Percentiles rank a stretch among this genome's conserved stretches.
Conservation (phyloP, 2,888 invertebrate species). For the Chrysotoxum bicinctum region DNA sequence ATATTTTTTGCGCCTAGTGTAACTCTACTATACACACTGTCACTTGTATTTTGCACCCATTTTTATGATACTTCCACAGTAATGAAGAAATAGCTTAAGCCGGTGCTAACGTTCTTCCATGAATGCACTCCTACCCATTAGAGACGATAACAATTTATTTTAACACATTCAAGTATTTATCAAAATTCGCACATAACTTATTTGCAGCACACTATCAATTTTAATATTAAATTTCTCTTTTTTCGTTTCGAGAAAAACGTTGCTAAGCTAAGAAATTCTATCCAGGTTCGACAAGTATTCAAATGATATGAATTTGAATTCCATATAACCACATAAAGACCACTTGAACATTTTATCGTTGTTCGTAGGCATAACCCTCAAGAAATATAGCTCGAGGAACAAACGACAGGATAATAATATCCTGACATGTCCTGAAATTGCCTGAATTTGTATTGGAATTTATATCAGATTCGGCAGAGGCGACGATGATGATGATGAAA, state of each 20-base stretch:
- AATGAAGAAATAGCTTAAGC: conserved; percentile 25
- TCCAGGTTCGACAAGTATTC: background rate
- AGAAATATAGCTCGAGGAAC: conserved; percentile 6
- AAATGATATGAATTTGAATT: conserved; percentile 16
- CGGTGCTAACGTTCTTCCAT: conserved; percentile 15
- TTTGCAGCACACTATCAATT: conserved; percentile 15
- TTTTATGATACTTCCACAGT: conserved; percentile 11
- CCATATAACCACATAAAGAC: background rate
- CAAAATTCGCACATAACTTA: background rate
- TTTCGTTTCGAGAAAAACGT: background rate
- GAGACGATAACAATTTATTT: conserved; percentile 27
- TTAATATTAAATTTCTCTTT: background rate
- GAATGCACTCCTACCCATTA: conserved; percentile 11
- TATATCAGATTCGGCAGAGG: conserved; percentile 35
- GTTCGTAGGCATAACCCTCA: background rate
- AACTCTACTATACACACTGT: no score
- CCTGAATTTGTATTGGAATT: conserved; percentile 55
- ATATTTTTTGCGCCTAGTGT: background rate
- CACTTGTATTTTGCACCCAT: background rate
- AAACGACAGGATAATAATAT: conserved; percentile 54
- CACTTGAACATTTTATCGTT: background rate
- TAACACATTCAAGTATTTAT: conserved; percentile 4
- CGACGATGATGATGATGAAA: background rate
- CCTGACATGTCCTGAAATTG: conserved; percentile 29
- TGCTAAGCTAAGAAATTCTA: background rate